Base-by-base conservation (phyloP, 2,113 vertebrate species). In the Hystrix brachyura region DNA sequence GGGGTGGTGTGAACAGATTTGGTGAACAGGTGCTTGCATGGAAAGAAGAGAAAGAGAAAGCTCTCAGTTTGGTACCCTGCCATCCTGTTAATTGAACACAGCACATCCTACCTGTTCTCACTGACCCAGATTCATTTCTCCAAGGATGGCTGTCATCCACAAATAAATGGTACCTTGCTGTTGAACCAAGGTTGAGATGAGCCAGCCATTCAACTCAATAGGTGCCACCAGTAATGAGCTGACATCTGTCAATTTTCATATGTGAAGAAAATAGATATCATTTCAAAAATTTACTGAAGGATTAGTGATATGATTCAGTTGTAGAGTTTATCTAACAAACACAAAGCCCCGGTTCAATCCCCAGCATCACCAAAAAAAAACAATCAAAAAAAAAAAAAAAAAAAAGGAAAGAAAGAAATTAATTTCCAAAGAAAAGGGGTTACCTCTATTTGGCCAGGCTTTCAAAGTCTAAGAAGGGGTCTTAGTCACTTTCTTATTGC, bases 1-100 rank as follows among this genome's bases (percentile, higher is more conserved):
- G 46, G 12, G 62, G 71, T 48, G 48, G 74, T 38, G 65, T 46
- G 71, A 94, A 93, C 88, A 96, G 89, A 95, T 94, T 76, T 90
- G 67, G 51, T 64, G 93, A 93, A 23, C 89, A 92, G 92, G 81
- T 84, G 86, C 34, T 87, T 85, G 79, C 9, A 48, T 2, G 6
- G 59, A 93, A 11, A 76, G 0, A 11, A 78, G 13, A 90, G 27
- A 29, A 32, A 43, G 15, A 46, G 59, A 76, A 57, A 19, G 15
- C 27, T 76, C 43, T 91, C 4, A 23, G 51, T 29, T 84, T 94
- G 96, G 74, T 38, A 34, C 0, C 0, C 48, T 81, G 69, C 82
- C 94, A 91, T 89, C 82, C 72, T 11, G 0, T 62, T 93, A 93
- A 95, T 17, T 91, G 72, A 92, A 69, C 71, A 65, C 57, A 78